phyloP scores from a whole-genome alignment of 2,888 invertebrate genomes.

The Hypsopygia costalis region DNA sequence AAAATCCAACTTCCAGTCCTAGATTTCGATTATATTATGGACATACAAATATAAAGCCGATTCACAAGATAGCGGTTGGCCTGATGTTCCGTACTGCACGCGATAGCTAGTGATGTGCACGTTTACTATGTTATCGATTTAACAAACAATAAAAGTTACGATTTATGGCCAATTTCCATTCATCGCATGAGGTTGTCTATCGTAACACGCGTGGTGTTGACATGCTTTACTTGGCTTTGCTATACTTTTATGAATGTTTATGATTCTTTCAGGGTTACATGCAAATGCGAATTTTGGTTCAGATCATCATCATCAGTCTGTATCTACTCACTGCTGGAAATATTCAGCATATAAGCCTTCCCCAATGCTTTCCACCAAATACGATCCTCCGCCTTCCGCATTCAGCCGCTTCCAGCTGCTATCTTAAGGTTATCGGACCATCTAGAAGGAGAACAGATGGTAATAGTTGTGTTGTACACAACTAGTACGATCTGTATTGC shows the following conservation, averaged over 20 bases:
- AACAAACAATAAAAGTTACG: slow-evolving; percentile 35
- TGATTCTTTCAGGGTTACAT: slow-evolving; percentile 5
- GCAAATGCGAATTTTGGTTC: background rate
- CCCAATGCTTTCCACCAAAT: too few relatives aligned
- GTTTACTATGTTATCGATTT: slow-evolving; percentile 47
- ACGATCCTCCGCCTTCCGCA: too few relatives aligned
- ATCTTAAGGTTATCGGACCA: too few relatives aligned
- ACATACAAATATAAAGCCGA: slow-evolving; percentile 29
- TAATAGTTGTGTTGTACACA: too few relatives aligned
- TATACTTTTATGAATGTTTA: slow-evolving; percentile 18
- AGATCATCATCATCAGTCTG: too few relatives aligned
- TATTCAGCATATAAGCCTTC: too few relatives aligned
- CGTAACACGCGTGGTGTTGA: slow-evolving; percentile 13
- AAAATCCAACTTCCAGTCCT: too few relatives aligned
- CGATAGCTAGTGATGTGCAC: slow-evolving; percentile 69
- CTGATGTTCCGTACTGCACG: slow-evolving; percentile 56
- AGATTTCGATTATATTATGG: slow-evolving; percentile 23
- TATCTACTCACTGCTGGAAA: too few relatives aligned
- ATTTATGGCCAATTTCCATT: slow-evolving; percentile 24
- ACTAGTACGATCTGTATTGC: too few relatives aligned
- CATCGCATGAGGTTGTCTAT: slow-evolving; percentile 25
- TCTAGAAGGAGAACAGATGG: too few relatives aligned
- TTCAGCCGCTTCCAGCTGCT: too few relatives aligned
- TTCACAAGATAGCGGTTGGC: slow-evolving; percentile 52
- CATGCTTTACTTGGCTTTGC: slow-evolving; percentile 23